These are phyloP conservation scores for Zaprionus capensis DNA, from an alignment of 1,140 invertebrate genomes.

Conservation along the genomic window DNA sequence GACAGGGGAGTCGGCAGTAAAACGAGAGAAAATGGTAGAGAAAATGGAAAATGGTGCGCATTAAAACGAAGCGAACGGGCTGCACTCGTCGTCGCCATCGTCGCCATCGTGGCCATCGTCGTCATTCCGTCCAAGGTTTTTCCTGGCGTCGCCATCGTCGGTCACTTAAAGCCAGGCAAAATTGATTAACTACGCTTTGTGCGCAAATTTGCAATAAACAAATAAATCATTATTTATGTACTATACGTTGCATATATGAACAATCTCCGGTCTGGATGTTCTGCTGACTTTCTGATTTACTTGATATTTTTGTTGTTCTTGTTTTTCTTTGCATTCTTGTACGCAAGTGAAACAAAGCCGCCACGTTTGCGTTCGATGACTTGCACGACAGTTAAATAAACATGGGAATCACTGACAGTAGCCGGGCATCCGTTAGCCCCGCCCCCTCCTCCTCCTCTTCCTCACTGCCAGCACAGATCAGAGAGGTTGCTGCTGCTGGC, in stretches of 20 bases:
- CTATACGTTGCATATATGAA: constrained; percentile 29
- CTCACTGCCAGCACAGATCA: background rate
- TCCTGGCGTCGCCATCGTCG: constrained; percentile 20
- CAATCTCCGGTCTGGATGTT: constrained; percentile 21
- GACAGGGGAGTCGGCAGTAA: background rate
- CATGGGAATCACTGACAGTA: constrained; percentile 50
- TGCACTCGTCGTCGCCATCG: background rate
- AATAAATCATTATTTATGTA: constrained; percentile 79
- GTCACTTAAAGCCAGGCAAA: constrained; percentile 52
- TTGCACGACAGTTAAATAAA: constrained; percentile 76
- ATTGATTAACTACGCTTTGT: constrained; percentile 77
- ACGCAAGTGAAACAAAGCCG: constrained; percentile 59
- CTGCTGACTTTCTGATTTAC: constrained; percentile 8
- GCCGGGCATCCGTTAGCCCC: background rate
- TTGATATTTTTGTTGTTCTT: constrained; percentile 11
- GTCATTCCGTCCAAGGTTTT: constrained; percentile 30
- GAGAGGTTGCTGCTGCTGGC: constrained; percentile 7
- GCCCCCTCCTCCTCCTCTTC: background rate
- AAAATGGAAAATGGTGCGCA: constrained; percentile 47
- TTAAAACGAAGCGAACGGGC: constrained; percentile 37
- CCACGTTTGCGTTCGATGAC: constrained; percentile 69
- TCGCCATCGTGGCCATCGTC: background rate
- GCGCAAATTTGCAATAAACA: constrained; percentile 70
- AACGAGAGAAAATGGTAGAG: constrained; percentile 3
- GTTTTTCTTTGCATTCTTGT: background rate